Conservation (phyloP, 2,113 vertebrate species). For the Callorhinus ursinus region DNA sequence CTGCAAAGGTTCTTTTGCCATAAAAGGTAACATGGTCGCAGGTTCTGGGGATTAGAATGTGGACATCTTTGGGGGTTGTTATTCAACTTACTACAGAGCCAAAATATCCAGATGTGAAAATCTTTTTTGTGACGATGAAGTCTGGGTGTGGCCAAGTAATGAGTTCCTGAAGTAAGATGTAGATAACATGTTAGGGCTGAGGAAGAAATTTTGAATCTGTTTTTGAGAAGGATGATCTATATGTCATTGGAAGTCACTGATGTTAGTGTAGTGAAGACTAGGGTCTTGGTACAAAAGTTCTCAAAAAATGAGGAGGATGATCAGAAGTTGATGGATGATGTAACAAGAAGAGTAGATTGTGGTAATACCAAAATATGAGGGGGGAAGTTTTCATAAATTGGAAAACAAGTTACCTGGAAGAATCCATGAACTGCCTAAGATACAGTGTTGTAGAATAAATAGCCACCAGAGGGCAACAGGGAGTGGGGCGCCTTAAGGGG, state of each 20-base stretch:
- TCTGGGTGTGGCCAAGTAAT: background rate
- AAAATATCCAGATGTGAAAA: background rate
- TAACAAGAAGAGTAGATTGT: background rate
- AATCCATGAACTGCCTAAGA: background rate
- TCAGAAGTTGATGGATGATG: background rate
- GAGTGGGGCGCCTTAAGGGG: background rate
- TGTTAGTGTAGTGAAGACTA: background rate
- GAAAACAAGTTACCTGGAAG: background rate
- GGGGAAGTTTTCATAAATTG: background rate
- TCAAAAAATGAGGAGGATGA: background rate
- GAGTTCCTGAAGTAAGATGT: background rate
- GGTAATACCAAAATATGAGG: background rate
- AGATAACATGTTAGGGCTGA: background rate
- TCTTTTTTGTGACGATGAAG: background rate
- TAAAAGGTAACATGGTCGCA: background rate
- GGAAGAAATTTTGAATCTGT: background rate
- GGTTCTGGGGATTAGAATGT: background rate
- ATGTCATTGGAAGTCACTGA: background rate
- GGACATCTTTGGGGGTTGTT: background rate
- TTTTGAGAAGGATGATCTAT: background rate
- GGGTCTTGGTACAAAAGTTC: background rate
- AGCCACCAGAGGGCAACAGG: constrained; percentile 38
- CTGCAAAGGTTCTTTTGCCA: background rate
- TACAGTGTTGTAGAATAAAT: background rate
- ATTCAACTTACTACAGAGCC: background rate